Percentiles rank a stretch among this genome's conserved stretches.
These are phyloP conservation scores for Neopipo cinnamomea DNA, from an alignment of 2,113 vertebrate genomes.

Conservation along the genomic window DNA sequence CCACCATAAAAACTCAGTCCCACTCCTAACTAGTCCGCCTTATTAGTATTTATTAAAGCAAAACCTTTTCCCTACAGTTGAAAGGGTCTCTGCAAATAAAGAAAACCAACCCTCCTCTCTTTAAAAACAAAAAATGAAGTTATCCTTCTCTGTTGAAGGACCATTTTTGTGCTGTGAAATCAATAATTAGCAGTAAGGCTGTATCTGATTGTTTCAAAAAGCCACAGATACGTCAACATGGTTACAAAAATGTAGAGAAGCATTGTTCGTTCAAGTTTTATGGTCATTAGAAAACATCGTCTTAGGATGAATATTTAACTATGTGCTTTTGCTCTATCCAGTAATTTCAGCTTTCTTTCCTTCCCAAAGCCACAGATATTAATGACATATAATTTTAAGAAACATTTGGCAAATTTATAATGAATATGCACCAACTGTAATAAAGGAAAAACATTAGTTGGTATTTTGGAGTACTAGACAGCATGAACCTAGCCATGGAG, in stretches of 20 bases:
- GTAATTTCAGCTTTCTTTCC: background rate
- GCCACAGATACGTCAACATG: background rate
- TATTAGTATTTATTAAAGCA: background rate
- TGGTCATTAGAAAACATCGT: background rate
- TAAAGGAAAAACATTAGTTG: background rate
- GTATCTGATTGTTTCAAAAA: background rate
- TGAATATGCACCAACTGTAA: background rate
- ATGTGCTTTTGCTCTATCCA: background rate
- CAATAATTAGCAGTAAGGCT: background rate
- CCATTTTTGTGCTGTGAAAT: background rate
- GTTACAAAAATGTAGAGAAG: background rate
- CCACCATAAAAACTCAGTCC: background rate
- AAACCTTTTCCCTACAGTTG: background rate
- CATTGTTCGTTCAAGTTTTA: background rate
- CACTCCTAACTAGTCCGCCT: background rate
- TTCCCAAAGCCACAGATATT: background rate
- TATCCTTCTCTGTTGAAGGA: background rate
- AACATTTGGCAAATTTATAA: background rate
- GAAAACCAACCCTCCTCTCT: accelerated
- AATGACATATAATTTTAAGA: background rate
- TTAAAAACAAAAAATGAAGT: background rate
- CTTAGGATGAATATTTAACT: background rate
- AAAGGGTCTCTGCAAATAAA: background rate
- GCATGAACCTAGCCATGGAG: background rate
- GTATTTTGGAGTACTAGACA: background rate